These are phyloP conservation scores for Epirrita christyi DNA, from an alignment of 2,888 invertebrate species.

Conservation along the genomic window DNA sequence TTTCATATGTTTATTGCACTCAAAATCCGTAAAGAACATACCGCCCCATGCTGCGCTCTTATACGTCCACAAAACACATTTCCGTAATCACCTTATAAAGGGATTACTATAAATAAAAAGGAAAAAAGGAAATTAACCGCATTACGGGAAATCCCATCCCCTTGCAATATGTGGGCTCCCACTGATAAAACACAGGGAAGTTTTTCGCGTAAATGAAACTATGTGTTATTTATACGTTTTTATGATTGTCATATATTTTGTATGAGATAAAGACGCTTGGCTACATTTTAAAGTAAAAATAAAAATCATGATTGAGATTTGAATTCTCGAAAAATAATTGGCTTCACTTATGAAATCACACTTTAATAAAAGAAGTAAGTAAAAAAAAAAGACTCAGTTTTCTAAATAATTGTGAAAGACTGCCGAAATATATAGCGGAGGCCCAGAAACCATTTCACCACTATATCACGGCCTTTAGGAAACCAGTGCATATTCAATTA, in stretches of 20 bases:
- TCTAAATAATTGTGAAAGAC: too few species aligned
- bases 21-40: slow-evolving; percentile 59
- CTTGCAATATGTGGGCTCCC: slow-evolving; percentile 81
- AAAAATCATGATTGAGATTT: background rate
- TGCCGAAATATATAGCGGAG: too few species aligned
- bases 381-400: too few species aligned
- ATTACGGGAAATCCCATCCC: slow-evolving; percentile 81
- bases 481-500: too few species aligned
- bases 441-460: too few species aligned
- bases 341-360: too few species aligned
- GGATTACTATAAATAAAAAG: slow-evolving; percentile 85
- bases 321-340: too few species aligned
- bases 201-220: slow-evolving; percentile 79
- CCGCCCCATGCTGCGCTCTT: slow-evolving; percentile 80
- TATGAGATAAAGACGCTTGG: slow-evolving; percentile 23
- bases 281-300: slow-evolving; percentile 2
- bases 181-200: slow-evolving; percentile 81
- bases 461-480: too few species aligned
- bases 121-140: slow-evolving; percentile 85
- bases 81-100: slow-evolving; percentile 85
- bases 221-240: slow-evolving; percentile 70
- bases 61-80: slow-evolving; percentile 84
- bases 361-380: too few species aligned
- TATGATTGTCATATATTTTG: slow-evolving; percentile 52
- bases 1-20: slow-evolving; percentile 44